Evolutionary conservation across 2,888 invertebrate genomes (phyloP).

Genomic region (Sisyra nigra): DNA sequence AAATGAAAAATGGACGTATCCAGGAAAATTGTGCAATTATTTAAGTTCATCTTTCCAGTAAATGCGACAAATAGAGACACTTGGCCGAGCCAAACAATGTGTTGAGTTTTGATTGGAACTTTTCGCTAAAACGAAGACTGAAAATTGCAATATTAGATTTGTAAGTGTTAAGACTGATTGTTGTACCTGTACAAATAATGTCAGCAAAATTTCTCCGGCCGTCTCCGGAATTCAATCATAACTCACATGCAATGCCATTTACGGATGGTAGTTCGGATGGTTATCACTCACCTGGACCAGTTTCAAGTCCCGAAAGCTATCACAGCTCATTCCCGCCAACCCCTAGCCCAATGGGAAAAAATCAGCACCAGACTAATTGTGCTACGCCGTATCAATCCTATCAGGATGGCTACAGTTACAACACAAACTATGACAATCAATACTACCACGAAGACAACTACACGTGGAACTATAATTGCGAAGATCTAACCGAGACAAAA

Average conservation of each 20-base stretch:
- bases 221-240: neutral
- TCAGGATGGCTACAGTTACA: neutral
- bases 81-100: no score
- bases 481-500: neutral
- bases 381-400: neutral
- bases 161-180: no score
- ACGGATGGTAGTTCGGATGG: conserved; percentile 24
- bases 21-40: no score
- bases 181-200: neutral
- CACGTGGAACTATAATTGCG: conserved; percentile 5
- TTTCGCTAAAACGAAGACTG: no score
- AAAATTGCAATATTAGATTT: no score
- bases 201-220: conserved; percentile 1
- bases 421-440: neutral
- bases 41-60: no score
- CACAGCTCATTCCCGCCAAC: conserved; percentile 8
- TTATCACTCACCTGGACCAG: conserved; percentile 21
- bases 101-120: no score
- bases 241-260: conserved; percentile 11
- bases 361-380: neutral
- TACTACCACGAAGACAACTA: conserved; percentile 3
- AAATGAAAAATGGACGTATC: no score
- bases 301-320: conserved; percentile 21
- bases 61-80: no score
- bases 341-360: neutral